Conservation (phyloP, 2,797 vertebrate genomes). For the Kryptopterus vitreolus region DNA sequence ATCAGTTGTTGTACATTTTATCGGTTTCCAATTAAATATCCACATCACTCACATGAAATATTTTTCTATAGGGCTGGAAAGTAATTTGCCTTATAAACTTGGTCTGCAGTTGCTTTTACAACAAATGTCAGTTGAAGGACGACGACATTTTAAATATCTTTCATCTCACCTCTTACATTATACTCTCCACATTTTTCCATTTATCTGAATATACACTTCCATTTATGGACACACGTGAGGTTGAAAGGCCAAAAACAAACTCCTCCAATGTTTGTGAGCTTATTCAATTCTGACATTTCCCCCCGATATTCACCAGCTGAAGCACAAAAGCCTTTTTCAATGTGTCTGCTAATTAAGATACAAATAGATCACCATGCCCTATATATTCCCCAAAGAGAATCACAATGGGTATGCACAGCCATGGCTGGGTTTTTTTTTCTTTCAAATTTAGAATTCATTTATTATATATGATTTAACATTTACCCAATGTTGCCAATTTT, state of each 20-base stretch:
- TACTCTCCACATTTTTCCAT: not conserved
- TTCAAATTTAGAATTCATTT: conserved; percentile 23
- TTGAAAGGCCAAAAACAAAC: conserved; percentile 62
- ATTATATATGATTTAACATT: conserved; percentile 48
- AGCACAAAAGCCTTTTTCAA: conserved; percentile 65
- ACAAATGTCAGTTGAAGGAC: not conserved
- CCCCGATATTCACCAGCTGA: conserved; percentile 36
- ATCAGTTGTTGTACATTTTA: not conserved
- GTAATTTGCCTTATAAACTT: not conserved
- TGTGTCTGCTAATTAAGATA: conserved; percentile 35
- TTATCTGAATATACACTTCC: not conserved
- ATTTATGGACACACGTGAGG: conserved; percentile 33
- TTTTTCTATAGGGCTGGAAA: not conserved
- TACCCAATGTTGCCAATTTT: conserved; percentile 1
- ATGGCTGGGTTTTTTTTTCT: conserved; percentile 12
- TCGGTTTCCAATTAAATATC: not conserved
- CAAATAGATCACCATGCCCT: conserved; percentile 31
- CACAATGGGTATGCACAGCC: conserved; percentile 37
- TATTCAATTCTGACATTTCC: conserved; percentile 66
- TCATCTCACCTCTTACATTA: not conserved
- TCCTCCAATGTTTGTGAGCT: conserved; percentile 59
- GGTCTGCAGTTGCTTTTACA: not conserved
- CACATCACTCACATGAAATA: not conserved
- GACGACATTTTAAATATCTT: not conserved
- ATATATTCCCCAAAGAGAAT: conserved; percentile 39